These are phyloP conservation scores for Indri indri DNA, from an alignment of 2,113 vertebrate species.

Conservation along the genomic window DNA sequence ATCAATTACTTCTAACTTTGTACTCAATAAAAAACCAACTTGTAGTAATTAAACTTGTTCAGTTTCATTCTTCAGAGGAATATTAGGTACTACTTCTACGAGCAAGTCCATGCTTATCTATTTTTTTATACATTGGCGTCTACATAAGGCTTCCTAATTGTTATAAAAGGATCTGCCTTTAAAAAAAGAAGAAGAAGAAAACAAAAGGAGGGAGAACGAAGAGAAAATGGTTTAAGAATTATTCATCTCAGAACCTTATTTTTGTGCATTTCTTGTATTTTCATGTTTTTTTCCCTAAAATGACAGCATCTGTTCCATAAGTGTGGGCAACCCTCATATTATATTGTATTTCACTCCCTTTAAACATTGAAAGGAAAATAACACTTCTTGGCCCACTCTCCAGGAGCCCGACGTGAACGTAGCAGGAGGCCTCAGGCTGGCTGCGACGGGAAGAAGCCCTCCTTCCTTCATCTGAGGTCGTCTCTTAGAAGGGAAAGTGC, in stretches of 20 bases:
- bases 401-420: background rate
- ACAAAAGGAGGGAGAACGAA: background rate
- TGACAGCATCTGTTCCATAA: background rate
- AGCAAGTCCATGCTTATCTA: background rate
- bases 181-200: background rate
- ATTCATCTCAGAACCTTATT: background rate
- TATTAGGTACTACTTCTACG: background rate
- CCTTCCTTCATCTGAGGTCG: background rate
- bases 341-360: background rate
- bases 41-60: background rate
- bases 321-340: background rate
- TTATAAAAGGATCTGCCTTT: background rate
- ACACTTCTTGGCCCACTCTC: background rate
- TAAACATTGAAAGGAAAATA: background rate
- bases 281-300: background rate
- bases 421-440: background rate
- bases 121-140: background rate
- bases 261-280: background rate
- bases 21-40: background rate
- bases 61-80: background rate
- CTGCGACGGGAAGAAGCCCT: rapidly evolving
- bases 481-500: background rate
- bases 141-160: background rate
- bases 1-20: background rate
- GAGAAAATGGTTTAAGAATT: background rate